These are phyloP conservation scores for Hipposideros larvatus DNA, from an alignment of 2,797 vertebrate genomes.

Conservation along the genomic window DNA sequence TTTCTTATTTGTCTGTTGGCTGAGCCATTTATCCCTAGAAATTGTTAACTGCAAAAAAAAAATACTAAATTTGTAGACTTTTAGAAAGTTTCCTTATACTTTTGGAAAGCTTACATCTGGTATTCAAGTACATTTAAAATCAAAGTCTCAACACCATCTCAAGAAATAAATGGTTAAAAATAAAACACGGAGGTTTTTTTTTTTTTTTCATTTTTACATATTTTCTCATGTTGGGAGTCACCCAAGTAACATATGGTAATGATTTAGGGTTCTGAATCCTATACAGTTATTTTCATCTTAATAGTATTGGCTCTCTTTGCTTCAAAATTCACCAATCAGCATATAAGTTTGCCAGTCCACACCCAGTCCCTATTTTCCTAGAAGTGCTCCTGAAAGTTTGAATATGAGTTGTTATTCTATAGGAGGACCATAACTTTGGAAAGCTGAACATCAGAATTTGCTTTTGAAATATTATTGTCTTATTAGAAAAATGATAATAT, in stretches of 20 bases:
- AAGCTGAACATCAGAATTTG: conserved; percentile 16
- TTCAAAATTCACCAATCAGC: conserved; percentile 32
- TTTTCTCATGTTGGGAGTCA: conserved; percentile 55
- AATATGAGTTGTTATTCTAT: conserved; percentile 1
- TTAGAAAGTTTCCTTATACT: not conserved
- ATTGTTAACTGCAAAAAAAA: conserved; percentile 38
- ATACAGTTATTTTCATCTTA: conserved; percentile 66
- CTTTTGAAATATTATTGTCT: conserved; percentile 46
- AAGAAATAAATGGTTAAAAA: conserved; percentile 66
- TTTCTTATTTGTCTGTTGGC: not conserved
- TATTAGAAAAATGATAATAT: conserved; percentile 30
- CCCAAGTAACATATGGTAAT: conserved; percentile 70
- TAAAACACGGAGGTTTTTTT: not conserved
- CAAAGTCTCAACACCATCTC: not conserved
- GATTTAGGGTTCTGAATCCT: conserved; percentile 67
- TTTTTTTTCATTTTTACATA: conserved; percentile 32
- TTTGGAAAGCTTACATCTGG: not conserved
- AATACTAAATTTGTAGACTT: conserved; percentile 11
- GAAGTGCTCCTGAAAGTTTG: conserved; percentile 22
- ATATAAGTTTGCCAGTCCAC: conserved; percentile 8
- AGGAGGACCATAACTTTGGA: not conserved
- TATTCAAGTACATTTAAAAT: not conserved
- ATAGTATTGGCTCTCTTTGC: conserved; percentile 42
- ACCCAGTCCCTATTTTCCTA: conserved; percentile 39
- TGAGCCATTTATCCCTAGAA: not conserved